Percentiles rank a stretch among this genome's conserved stretches.
Evolutionary conservation across 2,797 vertebrate species (phyloP).

Genomic region (Basileuterus tristriatus): DNA sequence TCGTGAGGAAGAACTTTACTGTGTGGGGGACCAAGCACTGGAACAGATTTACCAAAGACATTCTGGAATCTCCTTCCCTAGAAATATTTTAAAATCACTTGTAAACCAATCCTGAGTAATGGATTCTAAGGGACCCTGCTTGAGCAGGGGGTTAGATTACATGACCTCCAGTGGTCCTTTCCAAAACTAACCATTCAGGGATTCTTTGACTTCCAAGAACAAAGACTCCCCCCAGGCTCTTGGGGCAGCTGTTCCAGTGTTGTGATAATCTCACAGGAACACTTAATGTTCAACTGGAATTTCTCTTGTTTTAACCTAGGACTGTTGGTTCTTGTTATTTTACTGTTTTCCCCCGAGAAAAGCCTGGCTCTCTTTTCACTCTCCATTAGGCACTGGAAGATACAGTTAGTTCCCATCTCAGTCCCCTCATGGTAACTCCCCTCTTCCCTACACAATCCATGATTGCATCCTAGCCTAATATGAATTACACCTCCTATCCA

Average conservation of each 20-base stretch:
- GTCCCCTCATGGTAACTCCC: not conserved
- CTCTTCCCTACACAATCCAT: not conserved
- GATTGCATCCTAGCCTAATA: not conserved
- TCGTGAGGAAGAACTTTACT: not conserved
- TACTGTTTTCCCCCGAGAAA: not conserved
- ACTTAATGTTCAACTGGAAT: not conserved
- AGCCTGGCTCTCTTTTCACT: not conserved
- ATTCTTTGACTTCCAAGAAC: not conserved
- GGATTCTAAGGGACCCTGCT: not conserved
- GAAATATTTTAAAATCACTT: not conserved
- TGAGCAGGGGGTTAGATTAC: not conserved
- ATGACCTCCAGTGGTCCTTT: not conserved
- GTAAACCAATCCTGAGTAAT: not conserved
- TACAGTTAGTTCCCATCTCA: not conserved
- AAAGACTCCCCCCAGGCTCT: not conserved
- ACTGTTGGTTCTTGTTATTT: not conserved
- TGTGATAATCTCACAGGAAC: not conserved
- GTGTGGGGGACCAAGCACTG: not conserved
- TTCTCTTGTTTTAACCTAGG: not conserved
- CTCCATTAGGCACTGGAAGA: not conserved
- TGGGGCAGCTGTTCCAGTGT: not conserved
- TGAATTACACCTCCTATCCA: not conserved
- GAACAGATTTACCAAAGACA: not conserved
- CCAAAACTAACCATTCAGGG: not conserved
- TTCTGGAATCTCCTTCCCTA: not conserved